phyloP scores from a whole-genome alignment of 1,140 invertebrate genomes.

The Acromyrmex heyeri region DNA sequence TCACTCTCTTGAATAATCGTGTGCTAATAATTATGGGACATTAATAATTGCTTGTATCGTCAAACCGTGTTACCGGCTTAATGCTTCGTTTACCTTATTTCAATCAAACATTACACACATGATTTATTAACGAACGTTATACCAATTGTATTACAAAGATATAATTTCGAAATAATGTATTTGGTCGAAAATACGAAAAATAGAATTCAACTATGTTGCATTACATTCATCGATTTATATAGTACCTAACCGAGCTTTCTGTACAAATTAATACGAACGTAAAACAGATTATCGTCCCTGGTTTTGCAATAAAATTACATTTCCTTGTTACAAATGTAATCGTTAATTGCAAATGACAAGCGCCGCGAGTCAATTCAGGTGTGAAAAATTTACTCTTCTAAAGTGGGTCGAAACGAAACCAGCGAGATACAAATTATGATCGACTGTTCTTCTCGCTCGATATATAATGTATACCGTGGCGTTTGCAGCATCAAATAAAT shows the following conservation, averaged over 20 bases:
- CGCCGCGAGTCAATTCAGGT: slow-evolving; percentile 3
- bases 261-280: slow-evolving; percentile 40
- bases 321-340: slow-evolving; percentile 33
- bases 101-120: slow-evolving; percentile 45
- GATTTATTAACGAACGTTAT: slow-evolving; percentile 46
- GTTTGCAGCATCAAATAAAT: slow-evolving; percentile 29
- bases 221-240: slow-evolving; percentile 52
- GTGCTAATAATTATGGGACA: slow-evolving; percentile 41
- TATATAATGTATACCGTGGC: neutral
- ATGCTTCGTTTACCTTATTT: slow-evolving; percentile 53
- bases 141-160: slow-evolving; percentile 43
- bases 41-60: slow-evolving; percentile 37
- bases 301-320: slow-evolving; percentile 47
- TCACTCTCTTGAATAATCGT: slow-evolving; percentile 41
- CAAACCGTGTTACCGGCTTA: slow-evolving; percentile 17
- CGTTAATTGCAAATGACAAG: slow-evolving; percentile 46
- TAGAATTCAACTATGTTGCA: neutral
- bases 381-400: slow-evolving; percentile 50
- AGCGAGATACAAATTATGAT: slow-evolving; percentile 48
- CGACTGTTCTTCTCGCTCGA: slow-evolving; percentile 26
- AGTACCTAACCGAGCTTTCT: slow-evolving; percentile 28
- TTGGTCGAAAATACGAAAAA: slow-evolving; percentile 45
- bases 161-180: slow-evolving; percentile 32
- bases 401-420: slow-evolving; percentile 6
- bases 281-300: slow-evolving; percentile 43